phyloP scores from a whole-genome alignment of 2,888 invertebrate species.

The Opisthograptis luteolata region DNA sequence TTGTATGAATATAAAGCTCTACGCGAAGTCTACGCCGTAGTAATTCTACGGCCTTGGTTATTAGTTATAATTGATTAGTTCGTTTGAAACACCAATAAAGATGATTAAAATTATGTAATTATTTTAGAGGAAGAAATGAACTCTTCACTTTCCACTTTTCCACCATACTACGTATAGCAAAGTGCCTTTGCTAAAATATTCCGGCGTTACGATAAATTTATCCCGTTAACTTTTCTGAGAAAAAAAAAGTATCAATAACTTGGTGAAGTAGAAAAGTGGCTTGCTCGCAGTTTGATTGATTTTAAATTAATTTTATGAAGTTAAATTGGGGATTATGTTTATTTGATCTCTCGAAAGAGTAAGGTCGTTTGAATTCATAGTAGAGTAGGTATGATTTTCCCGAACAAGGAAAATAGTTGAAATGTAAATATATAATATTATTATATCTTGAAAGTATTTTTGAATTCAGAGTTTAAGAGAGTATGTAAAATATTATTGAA shows the following conservation, averaged over 20 bases:
- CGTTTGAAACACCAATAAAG: too few relatives aligned
- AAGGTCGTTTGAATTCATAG: constrained; percentile 20
- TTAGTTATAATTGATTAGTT: too few relatives aligned
- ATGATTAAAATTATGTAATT: neutral
- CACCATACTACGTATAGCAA: too few relatives aligned
- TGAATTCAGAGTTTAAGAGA: too few relatives aligned
- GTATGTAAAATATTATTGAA: too few relatives aligned
- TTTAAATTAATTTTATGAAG: constrained; percentile 81
- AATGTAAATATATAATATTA: too few relatives aligned
- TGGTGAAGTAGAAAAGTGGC: constrained; percentile 58
- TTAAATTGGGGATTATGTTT: constrained; percentile 82
- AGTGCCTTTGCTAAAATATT: neutral
- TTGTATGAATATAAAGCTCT: neutral
- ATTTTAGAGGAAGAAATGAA: too few relatives aligned
- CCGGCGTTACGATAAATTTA: constrained; percentile 20
- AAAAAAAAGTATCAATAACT: constrained; percentile 61
- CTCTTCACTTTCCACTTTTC: too few relatives aligned
- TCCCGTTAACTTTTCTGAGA: constrained; percentile 68
- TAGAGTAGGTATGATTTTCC: too few relatives aligned
- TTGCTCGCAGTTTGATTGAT: constrained; percentile 72
- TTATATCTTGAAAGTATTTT: too few relatives aligned
- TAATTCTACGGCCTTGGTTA: too few relatives aligned
- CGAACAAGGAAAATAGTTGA: too few relatives aligned
- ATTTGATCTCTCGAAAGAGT: constrained; percentile 63
- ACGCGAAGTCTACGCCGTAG: constrained; percentile 12